These are phyloP conservation scores for Lepisosteus oculatus DNA, from an alignment of 2,113 vertebrate species.

Conservation along the genomic window DNA sequence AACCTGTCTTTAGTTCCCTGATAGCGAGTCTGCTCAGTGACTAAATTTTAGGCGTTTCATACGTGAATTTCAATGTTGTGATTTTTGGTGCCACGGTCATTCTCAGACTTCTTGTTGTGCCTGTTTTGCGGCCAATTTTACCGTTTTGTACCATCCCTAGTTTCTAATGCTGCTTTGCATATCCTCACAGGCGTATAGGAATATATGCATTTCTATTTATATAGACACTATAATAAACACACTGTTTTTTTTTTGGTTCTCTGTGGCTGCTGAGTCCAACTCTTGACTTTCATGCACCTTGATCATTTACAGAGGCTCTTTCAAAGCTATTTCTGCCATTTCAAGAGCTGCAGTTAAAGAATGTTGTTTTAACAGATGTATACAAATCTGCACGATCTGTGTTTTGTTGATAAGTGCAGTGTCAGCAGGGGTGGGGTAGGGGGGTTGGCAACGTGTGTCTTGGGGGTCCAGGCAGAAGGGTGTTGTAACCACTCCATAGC, in stretches of 20 bases:
- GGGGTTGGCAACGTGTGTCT: too few relatives aligned
- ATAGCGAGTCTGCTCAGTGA: conserved; percentile 25
- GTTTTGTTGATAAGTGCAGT: conserved; percentile 7
- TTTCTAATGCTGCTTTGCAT: conserved; percentile 29
- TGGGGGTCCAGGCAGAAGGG: too few relatives aligned
- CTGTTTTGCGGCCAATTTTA: conserved; percentile 32
- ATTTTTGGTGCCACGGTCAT: conserved; percentile 25
- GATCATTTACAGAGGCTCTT: too few relatives aligned
- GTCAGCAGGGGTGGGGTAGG: too few relatives aligned
- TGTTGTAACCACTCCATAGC: too few relatives aligned
- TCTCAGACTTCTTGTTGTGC: conserved; percentile 29
- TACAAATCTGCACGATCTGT: conserved; percentile 28
- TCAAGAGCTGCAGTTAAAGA: conserved; percentile 54
- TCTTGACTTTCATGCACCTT: conserved; percentile 36
- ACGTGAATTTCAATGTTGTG: conserved; percentile 16
- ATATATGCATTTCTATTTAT: conserved; percentile 42
- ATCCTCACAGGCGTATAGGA: conserved; percentile 37
- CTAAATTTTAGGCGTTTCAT: not conserved
- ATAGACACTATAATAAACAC: conserved; percentile 25
- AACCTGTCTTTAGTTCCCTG: conserved; percentile 22
- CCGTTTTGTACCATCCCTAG: conserved; percentile 26
- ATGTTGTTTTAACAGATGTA: conserved; percentile 44
- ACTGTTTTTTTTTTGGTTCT: conserved; percentile 38
- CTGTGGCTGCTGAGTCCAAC: conserved; percentile 45
- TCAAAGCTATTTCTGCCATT: conserved; percentile 33